Conservation (phyloP, 2,888 invertebrate genomes). For the Ennomos quercinarius region DNA sequence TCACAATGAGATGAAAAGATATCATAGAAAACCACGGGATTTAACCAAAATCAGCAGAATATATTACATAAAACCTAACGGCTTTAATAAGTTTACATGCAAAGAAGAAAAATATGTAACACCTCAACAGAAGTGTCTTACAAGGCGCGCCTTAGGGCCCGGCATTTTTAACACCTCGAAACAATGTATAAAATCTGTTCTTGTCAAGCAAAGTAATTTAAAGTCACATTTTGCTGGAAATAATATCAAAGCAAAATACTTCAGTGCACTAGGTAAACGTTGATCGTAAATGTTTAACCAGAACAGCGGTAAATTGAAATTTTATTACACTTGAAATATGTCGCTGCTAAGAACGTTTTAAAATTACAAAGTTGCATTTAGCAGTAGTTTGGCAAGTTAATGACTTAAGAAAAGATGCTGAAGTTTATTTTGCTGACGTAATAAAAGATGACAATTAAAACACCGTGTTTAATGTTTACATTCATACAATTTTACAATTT, state of each 20-base stretch:
- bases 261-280: conserved; percentile 43
- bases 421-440: conserved; percentile 15
- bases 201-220: conserved; percentile 16
- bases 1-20: too few species aligned
- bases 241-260: conserved; percentile 36
- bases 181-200: conserved; percentile 15
- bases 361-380: conserved; percentile 42
- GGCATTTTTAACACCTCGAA: conserved; percentile 11
- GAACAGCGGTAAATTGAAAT: conserved; percentile 49
- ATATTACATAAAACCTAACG: too few species aligned
- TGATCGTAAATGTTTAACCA: conserved; percentile 43
- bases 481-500: too few species aligned
- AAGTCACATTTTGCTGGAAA: conserved; percentile 17
- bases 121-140: neutral
- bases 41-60: too few species aligned
- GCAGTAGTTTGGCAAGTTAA: conserved; percentile 16
- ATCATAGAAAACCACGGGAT: too few species aligned
- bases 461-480: too few species aligned
- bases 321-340: conserved; percentile 44
- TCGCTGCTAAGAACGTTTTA: conserved; percentile 33
- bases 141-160: conserved; percentile 8
- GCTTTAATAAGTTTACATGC: too few species aligned
- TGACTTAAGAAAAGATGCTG: conserved; percentile 3
- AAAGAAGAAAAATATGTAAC: too few species aligned
- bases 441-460: conserved; percentile 10